phyloP scores from a whole-genome alignment of 2,888 invertebrate species.

The Torymus auratus region DNA sequence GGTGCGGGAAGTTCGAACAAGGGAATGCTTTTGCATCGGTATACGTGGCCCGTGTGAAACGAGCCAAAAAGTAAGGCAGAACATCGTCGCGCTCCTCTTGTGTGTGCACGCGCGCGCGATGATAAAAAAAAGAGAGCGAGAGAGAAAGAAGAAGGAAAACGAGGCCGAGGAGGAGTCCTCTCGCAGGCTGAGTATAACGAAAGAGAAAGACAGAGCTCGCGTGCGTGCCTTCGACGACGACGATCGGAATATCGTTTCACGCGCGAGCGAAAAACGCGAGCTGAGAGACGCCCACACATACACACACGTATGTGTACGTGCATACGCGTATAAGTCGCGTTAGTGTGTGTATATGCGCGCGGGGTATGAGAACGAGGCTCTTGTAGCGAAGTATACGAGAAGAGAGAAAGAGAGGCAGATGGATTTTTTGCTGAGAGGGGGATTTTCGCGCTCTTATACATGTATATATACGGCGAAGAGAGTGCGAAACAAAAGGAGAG shows the following conservation, averaged over 20 bases:
- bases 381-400: not conserved
- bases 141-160: conserved; percentile 11
- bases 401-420: conserved; percentile 7
- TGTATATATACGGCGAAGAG: not conserved
- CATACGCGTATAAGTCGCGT: no score
- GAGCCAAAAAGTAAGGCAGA: conserved; percentile 66
- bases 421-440: conserved; percentile 49
- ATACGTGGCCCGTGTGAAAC: conserved; percentile 63
- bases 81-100: conserved; percentile 53
- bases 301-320: no score
- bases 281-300: no score
- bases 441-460: conserved; percentile 23
- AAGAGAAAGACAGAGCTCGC: conserved; percentile 45
- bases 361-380: not conserved
- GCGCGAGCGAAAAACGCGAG: conserved; percentile 61
- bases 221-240: conserved; percentile 49
- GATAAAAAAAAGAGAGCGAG: conserved; percentile 30
- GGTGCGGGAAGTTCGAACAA: conserved; percentile 71
- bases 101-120: conserved; percentile 19
- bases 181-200: conserved; percentile 3
- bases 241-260: conserved; percentile 64
- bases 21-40: conserved; percentile 75
- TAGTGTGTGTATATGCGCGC: not conserved
- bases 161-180: conserved; percentile 19
- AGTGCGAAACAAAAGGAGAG: conserved; percentile 21